phyloP scores from a whole-genome alignment of 2,888 invertebrate genomes.

The Heliconius charithonia region DNA sequence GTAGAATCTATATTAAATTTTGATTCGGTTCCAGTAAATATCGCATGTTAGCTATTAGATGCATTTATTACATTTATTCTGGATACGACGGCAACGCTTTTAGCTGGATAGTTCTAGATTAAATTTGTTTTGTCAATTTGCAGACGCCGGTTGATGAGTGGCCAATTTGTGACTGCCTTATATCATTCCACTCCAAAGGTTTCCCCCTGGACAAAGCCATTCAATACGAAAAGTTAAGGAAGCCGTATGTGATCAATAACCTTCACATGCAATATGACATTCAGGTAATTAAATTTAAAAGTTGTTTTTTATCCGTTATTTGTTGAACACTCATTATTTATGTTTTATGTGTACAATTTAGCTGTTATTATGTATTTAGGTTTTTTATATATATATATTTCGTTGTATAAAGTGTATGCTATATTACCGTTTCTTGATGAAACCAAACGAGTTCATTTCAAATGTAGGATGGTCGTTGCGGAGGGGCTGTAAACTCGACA shows the following conservation, averaged over 20 bases:
- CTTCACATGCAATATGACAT: constrained; percentile 99
- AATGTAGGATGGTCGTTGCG: background rate
- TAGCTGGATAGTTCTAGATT: constrained; percentile 24
- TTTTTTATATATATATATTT: background rate
- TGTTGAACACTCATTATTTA: background rate
- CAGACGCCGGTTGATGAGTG: constrained; percentile 98
- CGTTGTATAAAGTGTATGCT: background rate
- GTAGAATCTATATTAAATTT: background rate
- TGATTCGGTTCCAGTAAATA: constrained; percentile 21
- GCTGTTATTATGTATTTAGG: background rate
- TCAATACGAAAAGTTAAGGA: constrained; percentile 95
- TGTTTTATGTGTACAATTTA: background rate
- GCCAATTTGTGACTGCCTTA: constrained; percentile 98
- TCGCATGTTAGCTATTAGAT: constrained; percentile 18
- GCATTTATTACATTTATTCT: constrained; percentile 8
- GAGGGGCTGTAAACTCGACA: too few species aligned
- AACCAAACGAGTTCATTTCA: background rate
- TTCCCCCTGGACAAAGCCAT: constrained; percentile 99
- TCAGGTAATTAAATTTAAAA: constrained; percentile 83
- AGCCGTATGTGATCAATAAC: constrained; percentile 99
- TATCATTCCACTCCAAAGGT: constrained; percentile 99
- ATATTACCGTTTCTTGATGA: background rate
- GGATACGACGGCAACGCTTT: background rate
- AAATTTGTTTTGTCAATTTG: constrained; percentile 47
- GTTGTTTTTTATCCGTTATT: background rate